Evolutionary conservation across 2,797 vertebrate species (phyloP).

Genomic region (Loris lydekkerianus): DNA sequence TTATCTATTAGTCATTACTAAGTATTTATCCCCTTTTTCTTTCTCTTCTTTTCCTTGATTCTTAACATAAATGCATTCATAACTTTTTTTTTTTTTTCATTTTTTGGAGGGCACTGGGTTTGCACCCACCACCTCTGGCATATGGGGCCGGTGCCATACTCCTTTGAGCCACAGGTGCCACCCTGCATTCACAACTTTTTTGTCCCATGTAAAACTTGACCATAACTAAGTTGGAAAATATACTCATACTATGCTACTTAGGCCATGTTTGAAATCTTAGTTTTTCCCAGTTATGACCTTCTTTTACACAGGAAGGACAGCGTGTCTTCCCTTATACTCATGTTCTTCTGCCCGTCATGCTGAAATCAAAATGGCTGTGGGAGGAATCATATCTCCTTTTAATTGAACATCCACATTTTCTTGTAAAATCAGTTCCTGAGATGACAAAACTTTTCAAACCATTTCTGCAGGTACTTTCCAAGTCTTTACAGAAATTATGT

Average conservation of each 20-base stretch:
- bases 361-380: not conserved
- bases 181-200: not conserved
- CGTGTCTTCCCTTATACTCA: not conserved
- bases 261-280: not conserved
- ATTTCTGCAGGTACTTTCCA: not conserved
- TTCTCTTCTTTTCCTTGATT: not conserved
- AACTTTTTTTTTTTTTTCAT: not conserved
- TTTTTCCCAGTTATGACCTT: not conserved
- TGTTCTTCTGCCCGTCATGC: fast-evolving
- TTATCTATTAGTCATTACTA: not conserved
- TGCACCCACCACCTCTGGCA: too few species aligned
- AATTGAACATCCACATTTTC: not conserved
- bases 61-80: not conserved
- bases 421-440: not conserved
- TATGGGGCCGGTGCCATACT: too few species aligned
- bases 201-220: not conserved
- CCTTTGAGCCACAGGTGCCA: too few species aligned
- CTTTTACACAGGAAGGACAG: not conserved
- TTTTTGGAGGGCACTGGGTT: too few species aligned
- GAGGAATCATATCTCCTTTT: not conserved
- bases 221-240: not conserved
- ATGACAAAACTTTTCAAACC: not conserved
- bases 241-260: not conserved
- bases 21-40: not conserved
- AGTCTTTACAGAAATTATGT: not conserved